Evolutionary conservation across 2,888 invertebrate genomes (phyloP).

Genomic region (Hymenopus coronatus): DNA sequence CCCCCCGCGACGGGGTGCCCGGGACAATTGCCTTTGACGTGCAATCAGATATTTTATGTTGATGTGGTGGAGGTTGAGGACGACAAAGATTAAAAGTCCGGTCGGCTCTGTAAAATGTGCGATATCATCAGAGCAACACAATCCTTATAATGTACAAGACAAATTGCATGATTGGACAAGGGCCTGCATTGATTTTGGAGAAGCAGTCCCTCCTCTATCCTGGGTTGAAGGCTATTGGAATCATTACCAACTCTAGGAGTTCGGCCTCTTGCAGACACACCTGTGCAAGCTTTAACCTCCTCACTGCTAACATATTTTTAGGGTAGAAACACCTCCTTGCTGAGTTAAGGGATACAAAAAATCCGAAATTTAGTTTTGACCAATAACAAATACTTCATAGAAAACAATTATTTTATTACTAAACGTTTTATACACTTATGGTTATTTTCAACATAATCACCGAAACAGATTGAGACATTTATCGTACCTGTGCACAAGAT

Average conservation of each 20-base stretch:
- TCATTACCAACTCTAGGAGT: neutral
- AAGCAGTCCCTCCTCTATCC: neutral
- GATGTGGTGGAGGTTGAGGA: neutral
- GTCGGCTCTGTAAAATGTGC: neutral
- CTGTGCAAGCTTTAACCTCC: neutral
- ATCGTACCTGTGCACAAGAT: too few relatives aligned
- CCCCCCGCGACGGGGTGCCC: neutral
- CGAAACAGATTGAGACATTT: too few relatives aligned
- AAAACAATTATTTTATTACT: too few relatives aligned
- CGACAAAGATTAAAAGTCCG: neutral
- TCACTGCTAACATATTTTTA: too few relatives aligned
- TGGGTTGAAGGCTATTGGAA: neutral
- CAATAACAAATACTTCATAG: too few relatives aligned
- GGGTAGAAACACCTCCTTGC: too few relatives aligned
- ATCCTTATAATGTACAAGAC: neutral
- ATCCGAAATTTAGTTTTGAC: too few relatives aligned
- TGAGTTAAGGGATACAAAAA: too few relatives aligned
- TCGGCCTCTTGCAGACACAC: neutral
- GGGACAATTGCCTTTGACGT: neutral
- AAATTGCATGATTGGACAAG: neutral
- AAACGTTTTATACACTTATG: too few relatives aligned
- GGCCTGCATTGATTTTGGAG: neutral
- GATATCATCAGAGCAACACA: neutral
- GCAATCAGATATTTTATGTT: neutral
- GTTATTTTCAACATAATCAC: too few relatives aligned